Percentiles rank a stretch among this genome's conserved stretches.
Evolutionary conservation across 2,113 vertebrate species (phyloP).

Genomic region (Prunella fulvescens): DNA sequence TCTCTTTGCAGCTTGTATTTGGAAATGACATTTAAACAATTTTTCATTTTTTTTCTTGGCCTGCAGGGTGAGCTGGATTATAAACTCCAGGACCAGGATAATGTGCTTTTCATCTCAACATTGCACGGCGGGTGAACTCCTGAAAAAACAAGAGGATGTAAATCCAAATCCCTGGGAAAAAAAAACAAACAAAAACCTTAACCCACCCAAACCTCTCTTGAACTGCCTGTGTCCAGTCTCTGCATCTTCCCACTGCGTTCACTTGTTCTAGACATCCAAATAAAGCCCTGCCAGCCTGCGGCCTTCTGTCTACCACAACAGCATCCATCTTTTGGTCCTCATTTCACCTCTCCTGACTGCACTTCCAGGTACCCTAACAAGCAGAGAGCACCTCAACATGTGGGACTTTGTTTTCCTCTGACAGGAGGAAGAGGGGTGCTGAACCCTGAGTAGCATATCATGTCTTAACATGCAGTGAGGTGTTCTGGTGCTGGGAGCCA

Average conservation of each 20-base stretch:
- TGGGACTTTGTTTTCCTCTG: background rate
- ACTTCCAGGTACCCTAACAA: slow-evolving; percentile 5
- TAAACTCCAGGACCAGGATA: slow-evolving; percentile 90
- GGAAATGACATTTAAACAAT: slow-evolving; percentile 30
- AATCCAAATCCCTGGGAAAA: background rate
- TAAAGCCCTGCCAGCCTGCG: background rate
- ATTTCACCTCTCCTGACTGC: slow-evolving; percentile 39
- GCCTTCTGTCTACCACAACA: background rate
- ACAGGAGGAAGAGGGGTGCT: slow-evolving; percentile 34
- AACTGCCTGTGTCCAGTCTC: background rate
- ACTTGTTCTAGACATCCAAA: background rate
- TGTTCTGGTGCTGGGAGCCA: background rate
- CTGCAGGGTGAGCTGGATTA: slow-evolving; percentile 92
- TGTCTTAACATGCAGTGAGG: background rate
- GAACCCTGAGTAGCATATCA: background rate
- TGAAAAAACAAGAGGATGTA: slow-evolving; percentile 2
- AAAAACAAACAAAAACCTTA: background rate
- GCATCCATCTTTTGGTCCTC: slow-evolving; percentile 21
- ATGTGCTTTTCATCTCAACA: slow-evolving; percentile 94
- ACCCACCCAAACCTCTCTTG: background rate
- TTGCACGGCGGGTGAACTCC: slow-evolving; percentile 88
- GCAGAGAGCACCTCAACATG: background rate
- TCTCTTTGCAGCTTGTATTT: slow-evolving; percentile 25
- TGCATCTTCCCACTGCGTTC: background rate
- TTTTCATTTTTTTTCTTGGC: background rate